These are phyloP conservation scores for Bambusicola thoracicus DNA, from an alignment of 2,113 vertebrate genomes.

Conservation along the genomic window DNA sequence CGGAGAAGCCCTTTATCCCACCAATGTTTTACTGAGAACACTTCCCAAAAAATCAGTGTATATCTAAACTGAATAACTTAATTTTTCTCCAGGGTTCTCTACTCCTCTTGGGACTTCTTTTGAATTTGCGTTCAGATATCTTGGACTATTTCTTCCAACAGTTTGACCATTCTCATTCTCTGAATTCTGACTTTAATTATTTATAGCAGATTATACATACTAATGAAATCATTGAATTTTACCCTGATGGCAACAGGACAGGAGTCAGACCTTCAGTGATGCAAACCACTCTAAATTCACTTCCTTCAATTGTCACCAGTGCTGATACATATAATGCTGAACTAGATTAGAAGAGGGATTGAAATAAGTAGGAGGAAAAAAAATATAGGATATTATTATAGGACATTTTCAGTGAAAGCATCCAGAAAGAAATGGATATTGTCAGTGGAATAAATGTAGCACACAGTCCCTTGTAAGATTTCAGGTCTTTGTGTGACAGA, in stretches of 20 bases:
- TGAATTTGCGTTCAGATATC: neutral
- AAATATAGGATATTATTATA: conserved; percentile 19
- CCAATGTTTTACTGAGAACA: neutral
- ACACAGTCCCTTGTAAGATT: neutral
- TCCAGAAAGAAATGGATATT: conserved; percentile 11
- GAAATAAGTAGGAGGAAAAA: neutral
- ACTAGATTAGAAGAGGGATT: neutral
- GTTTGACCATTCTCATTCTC: neutral
- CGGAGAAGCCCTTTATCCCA: neutral
- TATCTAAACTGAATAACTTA: neutral
- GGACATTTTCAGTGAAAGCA: conserved; percentile 28
- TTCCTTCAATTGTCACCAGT: neutral
- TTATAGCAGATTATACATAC: neutral
- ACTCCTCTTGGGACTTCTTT: neutral
- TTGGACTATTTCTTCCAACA: neutral
- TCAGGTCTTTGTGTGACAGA: conserved; percentile 38
- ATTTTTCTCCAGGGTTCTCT: neutral
- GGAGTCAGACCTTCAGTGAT: neutral
- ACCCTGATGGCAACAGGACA: neutral
- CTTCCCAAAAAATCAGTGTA: neutral
- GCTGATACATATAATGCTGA: neutral
- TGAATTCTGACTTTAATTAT: neutral
- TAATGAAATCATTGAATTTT: conserved; percentile 16
- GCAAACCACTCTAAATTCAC: neutral
- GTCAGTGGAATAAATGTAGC: conserved; percentile 31